These are phyloP conservation scores for Limnephilus auricula DNA, from an alignment of 2,888 invertebrate genomes.

Conservation along the genomic window DNA sequence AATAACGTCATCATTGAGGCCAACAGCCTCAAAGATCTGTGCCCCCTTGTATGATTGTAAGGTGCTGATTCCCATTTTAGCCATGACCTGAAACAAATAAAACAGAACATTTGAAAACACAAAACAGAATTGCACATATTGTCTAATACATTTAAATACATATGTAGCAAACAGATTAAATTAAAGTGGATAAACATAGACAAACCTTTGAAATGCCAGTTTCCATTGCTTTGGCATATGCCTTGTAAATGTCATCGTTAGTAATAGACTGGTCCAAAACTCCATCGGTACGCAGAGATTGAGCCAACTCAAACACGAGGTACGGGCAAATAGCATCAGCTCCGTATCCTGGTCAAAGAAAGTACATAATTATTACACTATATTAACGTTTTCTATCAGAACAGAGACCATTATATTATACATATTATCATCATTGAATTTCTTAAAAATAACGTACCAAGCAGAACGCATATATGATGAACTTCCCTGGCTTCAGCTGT, in stretches of 20 bases:
- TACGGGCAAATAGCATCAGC: slow-evolving; percentile 99
- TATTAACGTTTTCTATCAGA: too few relatives aligned
- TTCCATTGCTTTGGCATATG: slow-evolving; percentile 94
- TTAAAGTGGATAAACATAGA: not conserved
- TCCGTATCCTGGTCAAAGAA: slow-evolving; percentile 82
- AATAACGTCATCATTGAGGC: slow-evolving; percentile 93
- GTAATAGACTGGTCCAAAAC: slow-evolving; percentile 86
- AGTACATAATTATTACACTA: not conserved
- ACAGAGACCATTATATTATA: too few relatives aligned
- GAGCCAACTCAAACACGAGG: slow-evolving; percentile 95
- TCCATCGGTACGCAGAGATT: slow-evolving; percentile 90
- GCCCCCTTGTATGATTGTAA: slow-evolving; percentile 99
- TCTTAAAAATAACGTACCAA: slow-evolving; percentile 77
- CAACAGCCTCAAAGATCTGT: slow-evolving; percentile 99
- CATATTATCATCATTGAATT: not conserved
- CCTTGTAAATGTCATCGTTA: slow-evolving; percentile 89
- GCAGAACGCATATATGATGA: slow-evolving; percentile 96
- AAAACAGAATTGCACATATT: not conserved
- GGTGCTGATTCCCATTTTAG: slow-evolving; percentile 99
- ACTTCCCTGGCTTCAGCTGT: slow-evolving; percentile 97
- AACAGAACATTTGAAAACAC: slow-evolving; percentile 6
- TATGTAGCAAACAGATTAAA: not conserved
- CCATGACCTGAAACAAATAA: slow-evolving; percentile 82
- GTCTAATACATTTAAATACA: not conserved
- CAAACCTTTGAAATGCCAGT: slow-evolving; percentile 92